These are phyloP conservation scores for Lasaia peninsularis DNA, from an alignment of 1,140 invertebrate genomes.

Conservation along the genomic window DNA sequence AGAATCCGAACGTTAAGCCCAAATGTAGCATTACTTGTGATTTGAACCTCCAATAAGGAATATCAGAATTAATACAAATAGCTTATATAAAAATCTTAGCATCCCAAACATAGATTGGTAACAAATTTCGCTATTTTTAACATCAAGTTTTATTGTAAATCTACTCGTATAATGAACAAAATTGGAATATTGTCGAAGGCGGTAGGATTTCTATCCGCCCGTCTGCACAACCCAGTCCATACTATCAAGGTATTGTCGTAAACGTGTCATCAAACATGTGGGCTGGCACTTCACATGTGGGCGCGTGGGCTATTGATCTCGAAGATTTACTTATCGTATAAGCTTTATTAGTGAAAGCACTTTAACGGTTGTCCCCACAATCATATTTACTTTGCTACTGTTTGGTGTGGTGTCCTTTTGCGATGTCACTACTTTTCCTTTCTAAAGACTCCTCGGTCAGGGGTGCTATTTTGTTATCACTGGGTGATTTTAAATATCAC, in stretches of 20 bases:
- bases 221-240: conserved; percentile 18
- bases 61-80: no score
- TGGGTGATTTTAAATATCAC: no score
- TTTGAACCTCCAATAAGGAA: no score
- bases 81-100: no score
- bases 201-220: conserved; percentile 8
- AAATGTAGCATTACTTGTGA: no score
- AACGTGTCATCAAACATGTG: conserved; percentile 44
- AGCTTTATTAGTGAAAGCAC: conserved; percentile 21
- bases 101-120: no score
- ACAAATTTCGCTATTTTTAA: no score
- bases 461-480: no score
- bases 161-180: no score
- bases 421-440: not conserved
- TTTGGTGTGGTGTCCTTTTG: not conserved
- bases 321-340: conserved; percentile 27
- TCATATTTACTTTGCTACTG: conserved; percentile 11
- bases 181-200: no score
- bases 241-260: conserved; percentile 37
- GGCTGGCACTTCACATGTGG: conserved; percentile 37
- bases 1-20: no score
- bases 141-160: no score
- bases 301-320: conserved; percentile 27
- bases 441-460: not conserved
- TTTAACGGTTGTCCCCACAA: conserved; percentile 6